Evolutionary conservation across 1,140 invertebrate species (phyloP), one percentile per base, ranked within the genome.

Genomic region (Drusus annulatus): DNA sequence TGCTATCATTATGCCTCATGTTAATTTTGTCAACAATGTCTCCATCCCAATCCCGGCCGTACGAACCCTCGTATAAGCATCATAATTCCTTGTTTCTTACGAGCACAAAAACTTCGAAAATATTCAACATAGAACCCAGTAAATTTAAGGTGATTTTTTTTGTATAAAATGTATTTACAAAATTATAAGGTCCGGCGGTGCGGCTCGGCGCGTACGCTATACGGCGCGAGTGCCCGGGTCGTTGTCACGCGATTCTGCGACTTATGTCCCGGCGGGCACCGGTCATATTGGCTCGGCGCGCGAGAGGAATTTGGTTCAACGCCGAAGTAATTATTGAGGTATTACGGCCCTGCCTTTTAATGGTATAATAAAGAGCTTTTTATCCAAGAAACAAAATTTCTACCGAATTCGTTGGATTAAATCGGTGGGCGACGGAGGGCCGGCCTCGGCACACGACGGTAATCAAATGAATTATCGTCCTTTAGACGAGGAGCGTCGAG

Each of bases 121-220:
- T 45, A 36, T 68, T 45, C 63, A 68, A 23, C 62, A 31, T 56
- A 31, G 76, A 50, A 65, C 77, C 51, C 63, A 50, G 77, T 78
- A 52, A 71, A 78, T 78, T 50, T 36, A 80, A 62, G 78, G 78
- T 74, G 54, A 71, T 16, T 45, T 78, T 81, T 82, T 79, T 80
- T 80, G 78, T 75, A 83, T 74, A 78, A 83, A 83, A 83, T 79
- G 77, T 83, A 80, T 83, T 80, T 83, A 80, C 76, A 80, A 83
- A 83, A 83, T 83, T 83, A 83, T 83, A 80, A 83, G 79, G 81
- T 78, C 58, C 56, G 69, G 45, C 68, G 76, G n/a, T 17, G 62
- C 75, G 75, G 56, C 28, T 2, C 17, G n/a, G 28, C 36, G 45
- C n/a, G 68, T 54, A 45, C 25, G 17, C 69, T 19, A 17, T 36